A percentile compares a stretch with the other conserved stretches of the same genome.
These are phyloP conservation scores for Reticulitermes speratus DNA, from an alignment of 1,140 invertebrate genomes.

Conservation along the genomic window DNA sequence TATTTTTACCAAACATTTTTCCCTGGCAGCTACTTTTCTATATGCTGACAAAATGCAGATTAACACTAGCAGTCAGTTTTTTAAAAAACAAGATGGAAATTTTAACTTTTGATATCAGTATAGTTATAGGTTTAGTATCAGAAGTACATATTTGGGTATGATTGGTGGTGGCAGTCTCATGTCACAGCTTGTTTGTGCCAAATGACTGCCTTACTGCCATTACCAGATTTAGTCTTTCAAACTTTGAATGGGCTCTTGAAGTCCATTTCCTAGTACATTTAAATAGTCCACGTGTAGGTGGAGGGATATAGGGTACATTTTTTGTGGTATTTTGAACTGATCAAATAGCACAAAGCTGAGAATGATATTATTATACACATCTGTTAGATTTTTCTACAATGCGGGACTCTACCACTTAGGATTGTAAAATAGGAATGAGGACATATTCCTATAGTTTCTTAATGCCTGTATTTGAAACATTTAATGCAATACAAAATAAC, in stretches of 20 bases:
- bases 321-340: not conserved
- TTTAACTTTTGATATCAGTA: slow-evolving; percentile 11
- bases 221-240: slow-evolving; percentile 13
- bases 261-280: not conserved
- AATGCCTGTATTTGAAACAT: not conserved
- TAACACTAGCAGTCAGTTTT: not conserved
- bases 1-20: not conserved
- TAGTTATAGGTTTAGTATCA: slow-evolving; percentile 1
- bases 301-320: not conserved
- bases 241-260: not conserved
- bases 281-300: not conserved
- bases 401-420: not conserved
- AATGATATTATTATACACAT: slow-evolving; percentile 12
- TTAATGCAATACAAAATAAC: not conserved
- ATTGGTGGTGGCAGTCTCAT: not conserved
- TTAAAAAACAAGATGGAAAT: not conserved
- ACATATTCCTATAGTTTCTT: slow-evolving; percentile 19
- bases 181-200: not conserved
- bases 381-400: slow-evolving; percentile 9
- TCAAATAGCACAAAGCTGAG: not conserved
- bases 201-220: not conserved
- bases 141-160: not conserved
- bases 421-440: not conserved
- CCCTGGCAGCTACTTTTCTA: not conserved
- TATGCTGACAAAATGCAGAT: not conserved